Conservation (phyloP, 2,797 vertebrate genomes). For the Trematomus bernacchii region DNA sequence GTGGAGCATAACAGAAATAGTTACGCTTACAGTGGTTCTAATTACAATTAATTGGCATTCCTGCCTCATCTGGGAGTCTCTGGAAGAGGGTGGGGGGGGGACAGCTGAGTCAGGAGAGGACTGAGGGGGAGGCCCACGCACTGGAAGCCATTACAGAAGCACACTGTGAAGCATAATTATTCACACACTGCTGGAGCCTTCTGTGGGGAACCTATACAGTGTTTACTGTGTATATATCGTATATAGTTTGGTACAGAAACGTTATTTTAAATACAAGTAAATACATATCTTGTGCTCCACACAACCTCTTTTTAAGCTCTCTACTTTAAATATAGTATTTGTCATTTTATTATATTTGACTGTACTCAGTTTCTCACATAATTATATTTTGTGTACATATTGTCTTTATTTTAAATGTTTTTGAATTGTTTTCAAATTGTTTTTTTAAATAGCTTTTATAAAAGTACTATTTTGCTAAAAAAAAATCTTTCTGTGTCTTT, state of each 20-base stretch:
- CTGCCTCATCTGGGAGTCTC: slow-evolving; percentile 48
- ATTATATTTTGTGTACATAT: no score
- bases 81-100: slow-evolving; percentile 8
- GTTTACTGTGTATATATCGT: not conserved
- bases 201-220: not conserved
- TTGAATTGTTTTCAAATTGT: no score
- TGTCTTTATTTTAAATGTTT: no score
- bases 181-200: slow-evolving; percentile 10
- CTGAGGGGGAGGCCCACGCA: slow-evolving; percentile 25
- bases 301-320: no score
- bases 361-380: no score
- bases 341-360: no score
- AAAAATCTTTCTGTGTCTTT: no score
- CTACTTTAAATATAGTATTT: no score
- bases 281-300: no score
- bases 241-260: not conserved
- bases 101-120: slow-evolving; percentile 60
- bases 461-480: no score
- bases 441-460: not conserved
- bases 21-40: slow-evolving; percentile 71
- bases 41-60: slow-evolving; percentile 80
- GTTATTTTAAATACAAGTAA: no score
- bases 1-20: slow-evolving; percentile 67
- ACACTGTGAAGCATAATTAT: slow-evolving; percentile 33
- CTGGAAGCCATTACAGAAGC: slow-evolving; percentile 40